Conservation (phyloP, 2,797 vertebrate species). For the Acropternis orthonyx region DNA sequence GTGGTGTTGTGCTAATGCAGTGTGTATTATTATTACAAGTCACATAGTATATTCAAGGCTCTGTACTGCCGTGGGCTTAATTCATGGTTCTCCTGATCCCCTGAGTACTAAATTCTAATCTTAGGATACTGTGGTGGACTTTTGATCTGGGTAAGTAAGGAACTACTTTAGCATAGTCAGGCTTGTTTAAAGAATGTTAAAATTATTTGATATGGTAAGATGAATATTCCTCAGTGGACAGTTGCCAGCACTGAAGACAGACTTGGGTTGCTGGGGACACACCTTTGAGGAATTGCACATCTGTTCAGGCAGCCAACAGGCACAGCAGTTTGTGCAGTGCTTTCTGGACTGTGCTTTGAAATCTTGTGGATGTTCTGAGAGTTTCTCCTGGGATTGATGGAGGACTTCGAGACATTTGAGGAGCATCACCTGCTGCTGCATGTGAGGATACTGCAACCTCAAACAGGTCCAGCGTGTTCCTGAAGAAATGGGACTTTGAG, state of each 20-base stretch:
- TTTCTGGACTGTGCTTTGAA: neutral
- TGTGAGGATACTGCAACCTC: neutral
- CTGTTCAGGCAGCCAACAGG: neutral
- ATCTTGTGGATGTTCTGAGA: neutral
- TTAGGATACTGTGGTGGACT: neutral
- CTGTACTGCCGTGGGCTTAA: neutral
- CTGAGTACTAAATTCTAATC: neutral
- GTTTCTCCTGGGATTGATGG: neutral
- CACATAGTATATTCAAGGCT: neutral
- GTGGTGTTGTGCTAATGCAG: neutral
- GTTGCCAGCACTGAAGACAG: neutral
- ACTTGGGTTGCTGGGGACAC: neutral
- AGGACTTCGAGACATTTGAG: neutral
- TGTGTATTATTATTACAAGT: neutral
- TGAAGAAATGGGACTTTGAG: neutral
- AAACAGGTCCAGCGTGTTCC: rapidly evolving
- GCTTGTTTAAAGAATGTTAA: neutral
- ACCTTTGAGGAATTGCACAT: neutral
- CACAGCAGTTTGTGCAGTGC: neutral
- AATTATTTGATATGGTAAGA: neutral
- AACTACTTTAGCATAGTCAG: neutral
- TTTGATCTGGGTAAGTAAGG: neutral
- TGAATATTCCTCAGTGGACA: rapidly evolving
- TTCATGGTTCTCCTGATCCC: neutral
- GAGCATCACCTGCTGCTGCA: neutral